Percentiles rank a stretch among this genome's conserved stretches.
Evolutionary conservation across 2,888 invertebrate genomes (phyloP).

Genomic region (Pristionchus entomophagus): DNA sequence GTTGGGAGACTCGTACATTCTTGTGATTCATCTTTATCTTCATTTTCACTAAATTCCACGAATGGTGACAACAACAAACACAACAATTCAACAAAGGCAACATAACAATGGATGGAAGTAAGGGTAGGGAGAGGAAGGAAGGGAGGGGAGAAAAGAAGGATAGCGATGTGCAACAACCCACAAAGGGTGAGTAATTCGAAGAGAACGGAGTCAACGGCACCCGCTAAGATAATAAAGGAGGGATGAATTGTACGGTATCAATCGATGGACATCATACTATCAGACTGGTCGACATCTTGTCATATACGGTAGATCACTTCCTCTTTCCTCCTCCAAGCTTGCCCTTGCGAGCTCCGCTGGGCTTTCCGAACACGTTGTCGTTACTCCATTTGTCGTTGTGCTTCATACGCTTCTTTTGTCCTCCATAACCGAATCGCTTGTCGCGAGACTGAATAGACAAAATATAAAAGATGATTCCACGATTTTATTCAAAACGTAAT

Average conservation of each 20-base stretch:
- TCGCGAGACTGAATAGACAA: slow-evolving; percentile 81
- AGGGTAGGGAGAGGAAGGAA: too few species aligned
- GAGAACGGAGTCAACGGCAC: neutral
- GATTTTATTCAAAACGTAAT: neutral
- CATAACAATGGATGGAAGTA: neutral
- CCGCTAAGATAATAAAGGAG: neutral
- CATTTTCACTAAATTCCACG: slow-evolving; percentile 3
- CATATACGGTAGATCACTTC: neutral
- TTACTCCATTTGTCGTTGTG: slow-evolving; percentile 83
- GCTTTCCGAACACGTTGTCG: slow-evolving; percentile 40
- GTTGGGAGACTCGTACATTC: too few species aligned
- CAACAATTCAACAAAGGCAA: slow-evolving; percentile 30
- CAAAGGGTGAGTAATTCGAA: neutral
- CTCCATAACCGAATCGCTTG: slow-evolving; percentile 93
- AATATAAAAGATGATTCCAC: neutral
- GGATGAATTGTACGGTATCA: neutral
- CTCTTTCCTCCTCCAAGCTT: slow-evolving; percentile 15
- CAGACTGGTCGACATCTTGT: neutral
- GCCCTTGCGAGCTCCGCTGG: slow-evolving; percentile 30
- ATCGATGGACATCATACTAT: neutral
- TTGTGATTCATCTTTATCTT: neutral
- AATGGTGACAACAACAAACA: slow-evolving; percentile 23
- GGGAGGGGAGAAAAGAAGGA: neutral
- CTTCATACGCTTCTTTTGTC: slow-evolving; percentile 92
- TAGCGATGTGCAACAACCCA: neutral